Conservation (phyloP, 2,113 vertebrate genomes). For the Athene noctua region DNA sequence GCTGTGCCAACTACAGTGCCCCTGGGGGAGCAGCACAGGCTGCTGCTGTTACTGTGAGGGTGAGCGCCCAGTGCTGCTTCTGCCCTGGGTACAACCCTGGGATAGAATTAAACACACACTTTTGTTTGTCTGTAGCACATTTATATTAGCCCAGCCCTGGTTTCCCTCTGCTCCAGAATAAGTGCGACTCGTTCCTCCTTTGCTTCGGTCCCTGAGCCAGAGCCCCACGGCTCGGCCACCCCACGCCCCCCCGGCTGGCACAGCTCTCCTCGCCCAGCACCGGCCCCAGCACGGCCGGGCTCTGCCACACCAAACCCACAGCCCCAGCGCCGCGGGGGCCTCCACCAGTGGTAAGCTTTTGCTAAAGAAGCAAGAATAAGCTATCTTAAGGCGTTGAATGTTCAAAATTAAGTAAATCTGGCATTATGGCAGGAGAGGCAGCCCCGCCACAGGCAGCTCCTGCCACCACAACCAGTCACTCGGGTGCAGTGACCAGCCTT, state of each 20-base stretch:
- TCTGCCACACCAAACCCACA: no score
- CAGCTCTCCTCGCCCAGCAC: no score
- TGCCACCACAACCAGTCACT: no score
- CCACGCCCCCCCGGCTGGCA: no score
- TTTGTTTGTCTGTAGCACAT: neutral
- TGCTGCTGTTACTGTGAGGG: neutral
- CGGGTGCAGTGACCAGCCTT: neutral
- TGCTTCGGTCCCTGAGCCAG: neutral
- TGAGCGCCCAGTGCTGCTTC: neutral
- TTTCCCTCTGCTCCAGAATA: neutral
- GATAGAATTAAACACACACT: neutral
- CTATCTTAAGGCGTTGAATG: neutral
- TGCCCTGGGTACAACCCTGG: neutral
- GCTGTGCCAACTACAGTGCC: rapidly evolving
- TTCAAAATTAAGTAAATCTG: neutral
- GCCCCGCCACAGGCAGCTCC: neutral
- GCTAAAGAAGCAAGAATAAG: no score
- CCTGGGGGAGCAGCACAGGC: rapidly evolving
- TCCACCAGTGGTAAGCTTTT: neutral
- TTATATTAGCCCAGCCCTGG: neutral
- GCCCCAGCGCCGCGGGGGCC: no score
- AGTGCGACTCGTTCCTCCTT: neutral
- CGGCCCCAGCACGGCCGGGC: no score
- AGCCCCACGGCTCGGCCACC: no score
- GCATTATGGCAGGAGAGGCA: neutral